These are phyloP conservation scores for Eremophila alpestris DNA, from an alignment of 2,797 vertebrate species.

Conservation along the genomic window DNA sequence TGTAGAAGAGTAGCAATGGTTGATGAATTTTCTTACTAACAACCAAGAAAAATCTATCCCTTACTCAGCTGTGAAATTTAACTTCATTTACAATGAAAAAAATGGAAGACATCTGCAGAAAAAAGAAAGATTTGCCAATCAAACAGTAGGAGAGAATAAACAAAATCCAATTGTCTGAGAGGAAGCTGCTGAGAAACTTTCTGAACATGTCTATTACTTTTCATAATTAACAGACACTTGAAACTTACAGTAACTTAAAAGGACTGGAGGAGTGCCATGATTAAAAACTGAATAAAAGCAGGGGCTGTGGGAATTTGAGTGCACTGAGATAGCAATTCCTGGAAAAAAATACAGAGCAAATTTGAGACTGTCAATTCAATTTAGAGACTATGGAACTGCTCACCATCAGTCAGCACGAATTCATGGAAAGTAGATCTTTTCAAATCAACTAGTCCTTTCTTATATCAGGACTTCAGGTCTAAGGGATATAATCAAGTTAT, in stretches of 20 bases:
- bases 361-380: background rate
- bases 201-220: background rate
- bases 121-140: background rate
- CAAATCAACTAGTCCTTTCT: background rate
- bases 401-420: background rate
- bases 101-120: background rate
- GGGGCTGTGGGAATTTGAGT: background rate
- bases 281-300: background rate
- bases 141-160: background rate
- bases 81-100: background rate
- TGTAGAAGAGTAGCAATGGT: background rate
- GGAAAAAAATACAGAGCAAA: background rate
- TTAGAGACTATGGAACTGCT: background rate
- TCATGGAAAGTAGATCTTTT: background rate
- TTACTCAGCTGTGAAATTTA: background rate
- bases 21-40: background rate
- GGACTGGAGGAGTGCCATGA: background rate
- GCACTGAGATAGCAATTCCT: background rate
- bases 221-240: conserved; percentile 28
- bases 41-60: background rate
- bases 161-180: background rate
- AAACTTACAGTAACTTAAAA: conserved; percentile 5
- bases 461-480: background rate
- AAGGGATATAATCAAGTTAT: background rate
- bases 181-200: background rate